Evolutionary conservation across 1,140 invertebrate species (phyloP).

Genomic region (Leptinotarsa defecta): DNA sequence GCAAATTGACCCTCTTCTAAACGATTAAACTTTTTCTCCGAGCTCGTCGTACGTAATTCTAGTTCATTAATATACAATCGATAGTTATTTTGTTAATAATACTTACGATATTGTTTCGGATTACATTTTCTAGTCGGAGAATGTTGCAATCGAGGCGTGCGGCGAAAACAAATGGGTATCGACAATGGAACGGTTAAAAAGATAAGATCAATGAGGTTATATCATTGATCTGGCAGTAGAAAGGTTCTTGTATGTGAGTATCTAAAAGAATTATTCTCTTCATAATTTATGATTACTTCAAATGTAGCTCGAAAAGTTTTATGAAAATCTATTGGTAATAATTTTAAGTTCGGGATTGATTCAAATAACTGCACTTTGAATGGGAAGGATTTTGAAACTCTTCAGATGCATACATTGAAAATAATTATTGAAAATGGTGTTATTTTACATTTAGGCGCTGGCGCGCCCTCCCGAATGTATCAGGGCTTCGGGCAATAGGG

Average conservation of each 20-base stretch:
- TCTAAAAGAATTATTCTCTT: background rate
- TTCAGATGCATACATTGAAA: too few species aligned
- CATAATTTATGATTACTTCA: background rate
- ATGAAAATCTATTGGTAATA: background rate
- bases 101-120: background rate
- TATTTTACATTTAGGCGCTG: too few species aligned
- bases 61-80: conserved; percentile 3
- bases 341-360: too few species aligned
- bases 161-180: conserved; percentile 8
- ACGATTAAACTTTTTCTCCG: background rate
- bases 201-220: conserved; percentile 8
- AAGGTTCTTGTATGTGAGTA: background rate
- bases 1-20: background rate
- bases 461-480: too few species aligned
- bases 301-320: background rate
- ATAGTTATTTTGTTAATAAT: conserved; percentile 7
- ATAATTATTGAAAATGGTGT: too few species aligned
- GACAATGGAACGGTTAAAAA: conserved; percentile 2
- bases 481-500: too few species aligned
- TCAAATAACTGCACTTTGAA: too few species aligned
- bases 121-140: conserved; percentile 6
- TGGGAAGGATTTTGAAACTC: too few species aligned
- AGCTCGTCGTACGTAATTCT: background rate
- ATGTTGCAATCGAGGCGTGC: conserved; percentile 5
- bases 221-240: conserved; percentile 8